Evolutionary conservation across 1,140 invertebrate genomes (phyloP).

Genomic region (Pseudomyrmex gracilis): DNA sequence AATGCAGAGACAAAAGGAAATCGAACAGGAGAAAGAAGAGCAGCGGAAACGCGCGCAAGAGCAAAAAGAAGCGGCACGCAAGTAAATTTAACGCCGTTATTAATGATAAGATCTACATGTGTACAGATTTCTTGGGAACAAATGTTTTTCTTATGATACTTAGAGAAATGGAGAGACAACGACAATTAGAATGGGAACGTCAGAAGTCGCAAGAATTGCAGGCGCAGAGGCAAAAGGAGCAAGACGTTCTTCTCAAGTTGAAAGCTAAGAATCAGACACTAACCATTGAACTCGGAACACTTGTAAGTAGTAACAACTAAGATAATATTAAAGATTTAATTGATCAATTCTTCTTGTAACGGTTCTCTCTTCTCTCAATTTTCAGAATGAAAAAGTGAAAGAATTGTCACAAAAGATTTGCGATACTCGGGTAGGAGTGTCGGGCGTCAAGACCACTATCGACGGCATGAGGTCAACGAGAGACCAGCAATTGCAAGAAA

Average conservation of each 20-base stretch:
- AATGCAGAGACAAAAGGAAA: constrained; percentile 93
- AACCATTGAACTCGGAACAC: constrained; percentile 91
- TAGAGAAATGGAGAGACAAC: constrained; percentile 97
- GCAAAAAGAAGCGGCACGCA: constrained; percentile 92
- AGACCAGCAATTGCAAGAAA: constrained; percentile 95
- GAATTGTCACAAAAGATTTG: constrained; percentile 95
- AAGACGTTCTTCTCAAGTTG: constrained; percentile 94
- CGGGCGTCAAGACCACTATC: constrained; percentile 97
- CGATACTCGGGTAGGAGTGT: constrained; percentile 95
- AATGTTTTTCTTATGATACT: constrained; percentile 59
- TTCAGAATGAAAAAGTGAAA: constrained; percentile 92
- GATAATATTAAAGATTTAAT: neutral
- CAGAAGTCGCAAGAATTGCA: constrained; percentile 95
- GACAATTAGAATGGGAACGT: constrained; percentile 98
- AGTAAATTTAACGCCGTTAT: constrained; percentile 80
- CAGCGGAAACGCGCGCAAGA: constrained; percentile 90
- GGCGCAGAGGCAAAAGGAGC: constrained; percentile 93
- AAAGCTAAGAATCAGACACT: constrained; percentile 96
- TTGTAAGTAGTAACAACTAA: constrained; percentile 83
- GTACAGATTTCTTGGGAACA: neutral
- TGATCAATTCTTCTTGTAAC: neutral
- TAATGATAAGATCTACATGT: neutral
- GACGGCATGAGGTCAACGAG: constrained; percentile 97
- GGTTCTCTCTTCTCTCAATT: constrained; percentile 40
- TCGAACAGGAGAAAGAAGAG: constrained; percentile 90